phyloP scores from a whole-genome alignment of 2,888 invertebrate genomes.

The Zaprionus obscuricornis region DNA sequence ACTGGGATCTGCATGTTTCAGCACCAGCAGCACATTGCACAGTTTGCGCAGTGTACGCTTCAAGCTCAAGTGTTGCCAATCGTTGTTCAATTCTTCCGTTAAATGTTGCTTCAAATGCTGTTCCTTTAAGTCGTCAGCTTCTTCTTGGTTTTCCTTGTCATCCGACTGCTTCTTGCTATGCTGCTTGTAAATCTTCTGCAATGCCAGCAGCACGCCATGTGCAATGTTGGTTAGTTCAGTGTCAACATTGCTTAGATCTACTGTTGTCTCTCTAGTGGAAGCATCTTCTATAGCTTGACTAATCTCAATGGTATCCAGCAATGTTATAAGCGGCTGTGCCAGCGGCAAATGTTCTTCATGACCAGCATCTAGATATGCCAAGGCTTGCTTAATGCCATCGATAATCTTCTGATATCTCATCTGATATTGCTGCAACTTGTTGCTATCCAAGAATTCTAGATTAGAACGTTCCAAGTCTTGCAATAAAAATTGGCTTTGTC shows the following conservation, averaged over 20 bases:
- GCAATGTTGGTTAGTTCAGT: constrained; percentile 84
- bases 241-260: constrained; percentile 73
- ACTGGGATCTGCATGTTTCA: constrained; percentile 83
- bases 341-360: constrained; percentile 13
- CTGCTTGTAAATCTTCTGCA: constrained; percentile 86
- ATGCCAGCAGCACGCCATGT: constrained; percentile 84
- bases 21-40: constrained; percentile 82
- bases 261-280: not conserved
- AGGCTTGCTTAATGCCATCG: constrained; percentile 40
- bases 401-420: constrained; percentile 51
- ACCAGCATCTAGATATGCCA: too few relatives aligned
- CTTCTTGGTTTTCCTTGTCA: constrained; percentile 26
- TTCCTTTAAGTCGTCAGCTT: constrained; percentile 79
- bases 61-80: constrained; percentile 86
- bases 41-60: constrained; percentile 82
- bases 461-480: constrained; percentile 64
- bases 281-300: not conserved
- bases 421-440: constrained; percentile 51
- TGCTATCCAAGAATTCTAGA: constrained; percentile 73
- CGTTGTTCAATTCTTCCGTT: constrained; percentile 86
- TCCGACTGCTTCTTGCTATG: constrained; percentile 61
- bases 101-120: constrained; percentile 88
- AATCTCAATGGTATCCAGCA: constrained; percentile 50
- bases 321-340: constrained; percentile 68
- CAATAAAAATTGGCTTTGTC: constrained; percentile 56